Conservation (phyloP, 2,113 vertebrate genomes). For the Tauraco erythrolophus region DNA sequence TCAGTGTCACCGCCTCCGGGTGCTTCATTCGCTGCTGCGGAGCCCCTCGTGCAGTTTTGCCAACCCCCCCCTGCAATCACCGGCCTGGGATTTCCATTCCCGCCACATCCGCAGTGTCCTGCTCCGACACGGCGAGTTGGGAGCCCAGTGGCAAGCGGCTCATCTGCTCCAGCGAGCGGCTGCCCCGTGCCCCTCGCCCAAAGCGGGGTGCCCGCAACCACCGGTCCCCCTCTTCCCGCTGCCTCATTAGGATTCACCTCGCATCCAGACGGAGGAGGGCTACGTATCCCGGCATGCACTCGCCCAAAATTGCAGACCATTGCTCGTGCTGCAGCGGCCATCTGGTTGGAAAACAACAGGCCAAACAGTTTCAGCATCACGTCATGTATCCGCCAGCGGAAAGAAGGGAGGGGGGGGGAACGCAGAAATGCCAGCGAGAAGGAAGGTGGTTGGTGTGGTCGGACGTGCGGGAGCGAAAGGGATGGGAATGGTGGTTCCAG, state of each 20-base stretch:
- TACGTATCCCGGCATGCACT: background rate
- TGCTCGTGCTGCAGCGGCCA: background rate
- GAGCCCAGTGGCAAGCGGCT: background rate
- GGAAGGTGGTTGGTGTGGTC: background rate
- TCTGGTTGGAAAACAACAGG: conserved; percentile 25
- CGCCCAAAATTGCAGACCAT: background rate
- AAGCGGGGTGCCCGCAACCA: background rate
- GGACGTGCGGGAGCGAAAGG: background rate
- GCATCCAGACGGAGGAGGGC: background rate
- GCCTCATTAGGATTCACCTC: background rate
- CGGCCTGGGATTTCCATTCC: background rate
- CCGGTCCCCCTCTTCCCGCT: background rate
- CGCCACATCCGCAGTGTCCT: background rate
- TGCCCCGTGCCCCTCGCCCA: background rate
- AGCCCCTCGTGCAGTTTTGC: background rate
- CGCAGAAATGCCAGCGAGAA: background rate
- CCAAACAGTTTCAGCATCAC: background rate
- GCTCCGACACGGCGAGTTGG: rapidly evolving
- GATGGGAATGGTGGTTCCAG: background rate
- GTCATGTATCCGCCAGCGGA: background rate
- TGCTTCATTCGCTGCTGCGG: background rate
- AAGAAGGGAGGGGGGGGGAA: background rate
- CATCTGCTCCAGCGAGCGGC: rapidly evolving
- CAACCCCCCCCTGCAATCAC: background rate
- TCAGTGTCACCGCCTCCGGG: background rate